Evolutionary conservation across 2,797 vertebrate genomes (phyloP).

Genomic region (Manis pentadactyla): DNA sequence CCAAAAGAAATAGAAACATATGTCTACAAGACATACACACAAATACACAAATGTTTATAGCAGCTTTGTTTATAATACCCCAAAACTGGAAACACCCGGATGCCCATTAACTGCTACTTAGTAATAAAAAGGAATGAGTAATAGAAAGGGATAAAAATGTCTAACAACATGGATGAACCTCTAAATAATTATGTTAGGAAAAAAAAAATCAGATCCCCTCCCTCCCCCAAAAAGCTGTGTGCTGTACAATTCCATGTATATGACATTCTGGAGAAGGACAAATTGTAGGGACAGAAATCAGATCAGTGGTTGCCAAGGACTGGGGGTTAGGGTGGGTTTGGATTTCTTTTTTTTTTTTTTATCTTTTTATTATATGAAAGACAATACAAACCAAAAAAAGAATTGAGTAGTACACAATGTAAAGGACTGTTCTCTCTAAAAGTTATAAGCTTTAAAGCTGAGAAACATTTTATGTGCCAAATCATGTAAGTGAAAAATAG

Average conservation of each 20-base stretch:
- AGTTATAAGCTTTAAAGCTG: background rate
- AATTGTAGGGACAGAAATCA: background rate
- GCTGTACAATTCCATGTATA: background rate
- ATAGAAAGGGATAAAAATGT: background rate
- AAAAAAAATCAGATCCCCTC: background rate
- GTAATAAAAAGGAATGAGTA: background rate
- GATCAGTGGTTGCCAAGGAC: background rate
- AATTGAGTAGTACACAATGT: conserved; percentile 44
- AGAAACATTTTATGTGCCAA: background rate
- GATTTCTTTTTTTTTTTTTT: too few relatives aligned
- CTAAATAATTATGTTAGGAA: background rate
- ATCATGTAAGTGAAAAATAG: conserved; percentile 32
- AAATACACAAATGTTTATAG: conserved; percentile 17
- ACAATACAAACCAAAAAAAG: conserved; percentile 28
- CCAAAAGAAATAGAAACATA: conserved; percentile 20
- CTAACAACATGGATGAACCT: background rate
- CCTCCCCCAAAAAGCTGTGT: background rate
- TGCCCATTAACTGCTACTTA: background rate
- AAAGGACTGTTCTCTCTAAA: conserved; percentile 26
- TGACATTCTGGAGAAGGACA: background rate
- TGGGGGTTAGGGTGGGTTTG: background rate
- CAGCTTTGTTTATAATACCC: conserved; percentile 8
- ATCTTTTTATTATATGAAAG: conserved; percentile 68
- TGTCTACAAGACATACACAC: background rate
- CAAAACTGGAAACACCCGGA: background rate